A percentile compares a stretch with the other conserved stretches of the same genome.
Conservation (phyloP, 2,113 vertebrate species). For the Tenebrosternarchus preto region DNA sequence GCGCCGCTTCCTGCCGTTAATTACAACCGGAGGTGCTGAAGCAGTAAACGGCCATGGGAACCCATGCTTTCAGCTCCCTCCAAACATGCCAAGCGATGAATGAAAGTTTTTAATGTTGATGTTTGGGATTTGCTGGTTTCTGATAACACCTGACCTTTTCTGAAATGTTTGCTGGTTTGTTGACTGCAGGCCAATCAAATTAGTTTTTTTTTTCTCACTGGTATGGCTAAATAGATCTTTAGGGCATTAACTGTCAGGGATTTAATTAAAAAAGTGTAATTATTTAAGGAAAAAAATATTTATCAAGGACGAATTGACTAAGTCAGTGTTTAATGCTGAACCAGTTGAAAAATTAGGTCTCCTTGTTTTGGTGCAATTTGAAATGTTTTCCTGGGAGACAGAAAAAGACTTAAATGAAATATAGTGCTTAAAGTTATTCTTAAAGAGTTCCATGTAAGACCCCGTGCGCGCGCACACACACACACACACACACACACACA, state of each 20-base stretch:
- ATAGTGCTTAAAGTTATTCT: too few relatives aligned
- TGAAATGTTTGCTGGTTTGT: slow-evolving; percentile 11
- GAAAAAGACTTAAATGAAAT: too few relatives aligned
- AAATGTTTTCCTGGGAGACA: too few relatives aligned
- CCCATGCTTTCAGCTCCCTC: not conserved
- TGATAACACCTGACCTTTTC: slow-evolving; percentile 38
- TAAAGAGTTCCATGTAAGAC: too few relatives aligned
- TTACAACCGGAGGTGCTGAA: slow-evolving; percentile 62
- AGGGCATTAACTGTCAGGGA: not conserved
- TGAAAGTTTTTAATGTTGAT: slow-evolving; percentile 56
- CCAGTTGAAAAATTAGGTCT: too few relatives aligned
- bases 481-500: too few relatives aligned
- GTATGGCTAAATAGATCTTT: not conserved
- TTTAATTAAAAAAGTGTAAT: slow-evolving; percentile 14
- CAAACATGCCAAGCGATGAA: slow-evolving; percentile 50
- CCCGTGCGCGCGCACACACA: too few relatives aligned
- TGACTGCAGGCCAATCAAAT: not conserved
- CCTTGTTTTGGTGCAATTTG: too few relatives aligned
- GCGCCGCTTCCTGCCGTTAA: slow-evolving; percentile 61
- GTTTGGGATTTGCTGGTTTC: slow-evolving; percentile 60
- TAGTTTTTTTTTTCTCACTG: not conserved
- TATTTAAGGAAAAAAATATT: slow-evolving; percentile 10
- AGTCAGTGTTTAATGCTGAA: not conserved
- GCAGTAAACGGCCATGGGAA: slow-evolving; percentile 50
- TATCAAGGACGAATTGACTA: slow-evolving; percentile 7